A percentile compares a stretch with the other conserved stretches of the same genome.
Evolutionary conservation across 2,797 vertebrate species (phyloP).

Genomic region (Pseudocheirus occidentalis): DNA sequence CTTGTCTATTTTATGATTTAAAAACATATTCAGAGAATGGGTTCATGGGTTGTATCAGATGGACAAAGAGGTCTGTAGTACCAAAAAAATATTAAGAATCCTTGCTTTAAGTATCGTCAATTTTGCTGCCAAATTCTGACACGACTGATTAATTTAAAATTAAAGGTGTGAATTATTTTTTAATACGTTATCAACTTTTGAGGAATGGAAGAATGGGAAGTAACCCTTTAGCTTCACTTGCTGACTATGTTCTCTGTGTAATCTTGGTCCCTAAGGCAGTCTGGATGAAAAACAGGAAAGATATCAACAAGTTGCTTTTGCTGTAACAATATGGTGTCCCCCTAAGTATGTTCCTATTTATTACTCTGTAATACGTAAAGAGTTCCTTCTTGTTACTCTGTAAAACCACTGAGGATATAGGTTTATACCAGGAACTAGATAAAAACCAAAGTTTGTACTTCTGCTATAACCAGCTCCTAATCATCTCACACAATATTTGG

Average conservation of each 20-base stretch:
- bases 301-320: not conserved
- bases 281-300: slow-evolving; percentile 1
- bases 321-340: not conserved
- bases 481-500: slow-evolving; percentile 37
- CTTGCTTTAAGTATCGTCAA: not conserved
- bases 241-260: not conserved
- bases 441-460: slow-evolving; percentile 27
- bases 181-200: slow-evolving; percentile 9
- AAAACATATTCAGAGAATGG: not conserved
- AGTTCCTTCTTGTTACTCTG: slow-evolving; percentile 21
- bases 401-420: slow-evolving; percentile 31
- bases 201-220: not conserved
- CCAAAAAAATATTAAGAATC: not conserved
- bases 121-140: not conserved
- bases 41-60: not conserved
- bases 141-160: slow-evolving; percentile 30
- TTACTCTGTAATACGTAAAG: not conserved
- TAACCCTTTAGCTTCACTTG: not conserved
- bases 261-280: slow-evolving; percentile 7
- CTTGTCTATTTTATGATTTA: not conserved
- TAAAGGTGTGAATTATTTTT: not conserved
- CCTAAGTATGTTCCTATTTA: slow-evolving; percentile 10
- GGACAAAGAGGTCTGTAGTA: not conserved
- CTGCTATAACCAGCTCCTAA: slow-evolving; percentile 39
- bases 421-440: not conserved